These are phyloP conservation scores for Nephotettix cincticeps DNA, from an alignment of 1,140 invertebrate species.

Conservation along the genomic window DNA sequence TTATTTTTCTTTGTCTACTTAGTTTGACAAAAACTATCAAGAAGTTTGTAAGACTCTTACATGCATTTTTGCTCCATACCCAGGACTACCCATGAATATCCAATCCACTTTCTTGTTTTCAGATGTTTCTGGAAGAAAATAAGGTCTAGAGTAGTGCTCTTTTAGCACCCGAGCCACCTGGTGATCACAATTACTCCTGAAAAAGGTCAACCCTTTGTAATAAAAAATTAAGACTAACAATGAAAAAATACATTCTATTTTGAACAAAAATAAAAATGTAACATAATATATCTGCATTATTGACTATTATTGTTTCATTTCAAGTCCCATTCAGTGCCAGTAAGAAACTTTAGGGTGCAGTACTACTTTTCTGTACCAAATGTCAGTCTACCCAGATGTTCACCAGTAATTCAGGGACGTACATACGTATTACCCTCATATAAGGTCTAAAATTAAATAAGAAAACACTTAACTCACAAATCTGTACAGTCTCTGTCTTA, in stretches of 20 bases:
- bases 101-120: conserved; percentile 88
- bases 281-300: not conserved
- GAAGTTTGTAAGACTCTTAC: no score
- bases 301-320: not conserved
- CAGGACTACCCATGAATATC: conserved; percentile 95
- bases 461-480: no score
- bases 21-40: no score
- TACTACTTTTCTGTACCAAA: not conserved
- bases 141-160: conserved; percentile 78
- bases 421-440: no score
- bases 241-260: not conserved
- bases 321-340: not conserved
- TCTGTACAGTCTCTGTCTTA: no score
- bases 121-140: conserved; percentile 81
- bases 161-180: conserved; percentile 71
- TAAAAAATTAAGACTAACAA: not conserved
- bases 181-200: conserved; percentile 86
- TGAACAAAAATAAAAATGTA: not conserved
- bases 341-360: not conserved
- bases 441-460: no score
- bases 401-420: no score
- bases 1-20: no score
- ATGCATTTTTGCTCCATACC: conserved; percentile 92
- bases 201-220: not conserved
- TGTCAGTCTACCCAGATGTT: no score